Base-by-base conservation (phyloP, 2,113 vertebrate genomes). In the Saimiri boliviensis region DNA sequence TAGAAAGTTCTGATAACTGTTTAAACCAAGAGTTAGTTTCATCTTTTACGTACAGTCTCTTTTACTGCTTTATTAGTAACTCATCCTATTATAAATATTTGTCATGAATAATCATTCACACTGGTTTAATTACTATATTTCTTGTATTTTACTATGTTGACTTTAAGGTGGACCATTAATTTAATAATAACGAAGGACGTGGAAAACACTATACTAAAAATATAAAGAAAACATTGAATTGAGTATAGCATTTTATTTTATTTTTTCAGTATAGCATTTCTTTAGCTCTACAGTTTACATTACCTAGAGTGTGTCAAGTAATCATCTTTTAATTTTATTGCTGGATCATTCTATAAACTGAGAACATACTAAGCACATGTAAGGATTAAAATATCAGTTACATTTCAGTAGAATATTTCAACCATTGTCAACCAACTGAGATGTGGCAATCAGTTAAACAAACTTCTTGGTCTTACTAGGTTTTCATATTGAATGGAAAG, bases 281-380 rank as follows among this genome's bases (percentile, higher is more conserved):
- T 85, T 66, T 80, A 40, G n/a, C 32, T 4, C 9, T 47, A 21
- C 16, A 87, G 35, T 87, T 89, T 76, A 82, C 3, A 60, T 60
- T 95, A 8, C 30, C 4, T 86, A 37, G 40, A 85, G 66, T 91
- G 82, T 92, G 23, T 87, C 32, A 79, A 20, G 30, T 84, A 91
- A 58, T 47, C 54, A 81, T 2, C 21, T 16, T 98, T 86, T 77
- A 32, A 13, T 97, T 94, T 93, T 27, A 76, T 94, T 97, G 88
- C 66, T 79, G 12, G 27, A 56, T 89, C 84, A 86, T 87, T 79
- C 9, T 47, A 16, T 82, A 86, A 88, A 88, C 94, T 96, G 30
- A 82, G 95, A 35, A 85, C 58, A 77, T 89, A 45, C 58, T 86
- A 77, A 92, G 52, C 21, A 84, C 35, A 83, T 47, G 5, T 93